Base-by-base conservation (phyloP, 2,888 invertebrate genomes). In the Rhodophaea formosa region DNA sequence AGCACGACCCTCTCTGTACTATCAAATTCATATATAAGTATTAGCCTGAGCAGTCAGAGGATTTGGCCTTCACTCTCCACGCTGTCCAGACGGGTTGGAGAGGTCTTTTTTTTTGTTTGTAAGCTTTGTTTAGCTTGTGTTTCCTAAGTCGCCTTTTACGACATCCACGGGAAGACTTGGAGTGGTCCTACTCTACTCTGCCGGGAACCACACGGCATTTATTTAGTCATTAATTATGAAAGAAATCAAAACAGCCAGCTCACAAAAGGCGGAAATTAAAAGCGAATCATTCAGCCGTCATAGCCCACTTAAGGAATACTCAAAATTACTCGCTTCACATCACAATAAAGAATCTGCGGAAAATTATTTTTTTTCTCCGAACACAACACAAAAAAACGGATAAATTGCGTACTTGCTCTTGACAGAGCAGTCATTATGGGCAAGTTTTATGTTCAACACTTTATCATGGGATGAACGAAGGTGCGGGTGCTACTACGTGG, bases 391-490 rank as follows among this genome's bases (percentile, higher is more conserved):
- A 66, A 66, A 70, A 70, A 72, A 65, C 23, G 77, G 74, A 85
- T 83, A 82, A 80, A 86, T 86, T 75, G 80, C 77, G 73, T 73
- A 74, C 80, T 80, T 86, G 86, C 70, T 74, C 71, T 71, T 85
- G 86, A 83, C 86, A 86, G 82, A 79, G 75, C 71, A 80, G 83
- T 81, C 85, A 79, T 86, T 86, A 83, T 77, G 74, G 70, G 63
- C 65, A 74, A 80, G 78, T 82, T 86, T 86, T 86, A 86, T 86
- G 82, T 76, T 62, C 71, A 49, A 59, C 75, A 70, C 75, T 86
- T 84, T 86, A 78, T 86, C 84, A 86, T 69, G 64, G 77, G 79
- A 81, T 83, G 79, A 78, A 71, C 71, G 71, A 64, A 60, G 62
- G 64, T 63, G 55, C 43, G 57, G 58, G 32, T 56, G 44, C 32